Conservation (phyloP, 2,888 invertebrate genomes). For the Nemotelus pantherinus region DNA sequence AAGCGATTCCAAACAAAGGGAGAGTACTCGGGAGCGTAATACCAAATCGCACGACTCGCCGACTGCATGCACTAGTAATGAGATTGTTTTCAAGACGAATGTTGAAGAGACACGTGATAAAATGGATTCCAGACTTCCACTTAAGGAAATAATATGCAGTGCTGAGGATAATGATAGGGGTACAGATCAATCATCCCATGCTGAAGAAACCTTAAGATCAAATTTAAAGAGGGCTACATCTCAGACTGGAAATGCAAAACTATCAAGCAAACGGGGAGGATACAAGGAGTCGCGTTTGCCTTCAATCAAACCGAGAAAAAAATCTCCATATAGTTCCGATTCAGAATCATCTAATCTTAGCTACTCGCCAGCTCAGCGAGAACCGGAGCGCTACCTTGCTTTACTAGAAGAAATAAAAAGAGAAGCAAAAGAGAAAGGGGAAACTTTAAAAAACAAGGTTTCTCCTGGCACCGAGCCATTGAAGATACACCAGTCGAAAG, state of each 20-base stretch:
- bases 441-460: slow-evolving; percentile 10
- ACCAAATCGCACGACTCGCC: background rate
- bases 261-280: too few relatives aligned
- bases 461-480: slow-evolving; percentile 38
- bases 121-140: too few relatives aligned
- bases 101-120: too few relatives aligned
- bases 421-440: slow-evolving; percentile 67
- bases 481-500: slow-evolving; percentile 46
- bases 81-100: too few relatives aligned
- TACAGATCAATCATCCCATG: too few relatives aligned
- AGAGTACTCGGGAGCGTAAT: background rate
- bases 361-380: slow-evolving; percentile 75
- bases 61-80: too few relatives aligned
- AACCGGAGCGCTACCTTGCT: slow-evolving; percentile 76
- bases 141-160: too few relatives aligned
- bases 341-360: slow-evolving; percentile 69
- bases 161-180: too few relatives aligned
- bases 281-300: background rate
- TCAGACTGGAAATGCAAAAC: too few relatives aligned
- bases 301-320: background rate
- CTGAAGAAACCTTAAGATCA: too few relatives aligned
- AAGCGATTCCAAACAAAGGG: background rate
- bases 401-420: slow-evolving; percentile 70
- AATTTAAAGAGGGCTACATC: too few relatives aligned
- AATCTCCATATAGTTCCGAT: slow-evolving; percentile 52